Percentiles rank a stretch among this genome's conserved stretches.
Evolutionary conservation across 1,140 invertebrate species (phyloP).

Genomic region (Marisa cornuarietis): DNA sequence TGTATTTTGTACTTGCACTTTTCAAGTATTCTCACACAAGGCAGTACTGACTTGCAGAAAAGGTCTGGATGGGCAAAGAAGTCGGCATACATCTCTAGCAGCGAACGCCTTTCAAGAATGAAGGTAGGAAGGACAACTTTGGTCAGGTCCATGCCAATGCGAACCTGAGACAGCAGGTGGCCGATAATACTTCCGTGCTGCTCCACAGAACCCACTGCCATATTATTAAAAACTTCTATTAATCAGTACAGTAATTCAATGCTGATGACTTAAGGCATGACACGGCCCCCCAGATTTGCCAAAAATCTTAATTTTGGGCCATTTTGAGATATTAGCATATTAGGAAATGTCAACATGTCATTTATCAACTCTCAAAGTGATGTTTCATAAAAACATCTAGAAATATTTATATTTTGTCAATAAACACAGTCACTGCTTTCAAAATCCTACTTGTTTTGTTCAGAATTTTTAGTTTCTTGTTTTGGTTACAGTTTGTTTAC

Average conservation of each 20-base stretch:
- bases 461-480: too few relatives aligned
- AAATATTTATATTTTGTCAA: too few relatives aligned
- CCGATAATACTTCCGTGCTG: constrained; percentile 93
- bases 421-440: too few relatives aligned
- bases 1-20: constrained; percentile 3
- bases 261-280: background rate
- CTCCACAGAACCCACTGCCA: constrained; percentile 82
- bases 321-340: too few relatives aligned
- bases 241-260: background rate
- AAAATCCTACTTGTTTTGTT: too few relatives aligned
- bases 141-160: constrained; percentile 68
- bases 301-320: too few relatives aligned
- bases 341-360: too few relatives aligned
- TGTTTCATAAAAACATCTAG: background rate
- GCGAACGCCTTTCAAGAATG: constrained; percentile 64
- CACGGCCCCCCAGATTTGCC: too few relatives aligned
- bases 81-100: constrained; percentile 68
- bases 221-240: background rate
- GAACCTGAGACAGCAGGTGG: constrained; percentile 65
- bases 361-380: too few relatives aligned
- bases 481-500: too few relatives aligned
- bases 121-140: constrained; percentile 67
- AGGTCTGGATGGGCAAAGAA: constrained; percentile 68
- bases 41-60: constrained; percentile 62
- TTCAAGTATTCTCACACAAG: background rate